Conservation (phyloP, 2,797 vertebrate species). For the Urocyon cinereoargenteus region DNA sequence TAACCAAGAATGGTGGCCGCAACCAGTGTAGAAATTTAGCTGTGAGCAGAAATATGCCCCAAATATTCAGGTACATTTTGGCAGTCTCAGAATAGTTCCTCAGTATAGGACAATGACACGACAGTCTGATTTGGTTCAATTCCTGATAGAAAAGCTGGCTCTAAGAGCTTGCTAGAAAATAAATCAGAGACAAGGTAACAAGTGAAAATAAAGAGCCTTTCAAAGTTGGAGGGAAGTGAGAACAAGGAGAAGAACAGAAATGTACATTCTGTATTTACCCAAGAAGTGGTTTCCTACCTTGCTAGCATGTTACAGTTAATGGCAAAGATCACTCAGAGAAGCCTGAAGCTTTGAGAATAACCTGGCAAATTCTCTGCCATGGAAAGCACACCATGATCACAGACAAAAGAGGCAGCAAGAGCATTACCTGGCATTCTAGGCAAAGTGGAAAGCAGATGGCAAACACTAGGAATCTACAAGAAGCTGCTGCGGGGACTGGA, state of each 20-base stretch:
- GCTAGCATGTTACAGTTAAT: not conserved
- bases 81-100: not conserved
- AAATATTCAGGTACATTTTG: slow-evolving; percentile 28
- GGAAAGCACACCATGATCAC: slow-evolving; percentile 20
- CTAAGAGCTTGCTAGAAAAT: not conserved
- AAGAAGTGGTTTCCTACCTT: not conserved
- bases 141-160: not conserved
- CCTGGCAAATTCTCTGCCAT: not conserved
- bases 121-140: slow-evolving; percentile 33
- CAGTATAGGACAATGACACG: not conserved
- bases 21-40: not conserved
- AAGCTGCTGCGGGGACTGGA: not conserved
- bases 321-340: not conserved
- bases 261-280: not conserved
- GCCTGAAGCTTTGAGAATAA: not conserved
- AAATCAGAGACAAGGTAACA: not conserved
- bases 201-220: not conserved
- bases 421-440: not conserved
- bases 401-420: not conserved
- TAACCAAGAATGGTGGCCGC: not conserved
- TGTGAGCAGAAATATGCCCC: not conserved
- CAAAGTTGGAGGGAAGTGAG: not conserved
- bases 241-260: not conserved
- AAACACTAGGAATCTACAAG: not conserved
- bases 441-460: not conserved